phyloP scores from a whole-genome alignment of 1,140 invertebrate species.

The Drosophila lini region DNA sequence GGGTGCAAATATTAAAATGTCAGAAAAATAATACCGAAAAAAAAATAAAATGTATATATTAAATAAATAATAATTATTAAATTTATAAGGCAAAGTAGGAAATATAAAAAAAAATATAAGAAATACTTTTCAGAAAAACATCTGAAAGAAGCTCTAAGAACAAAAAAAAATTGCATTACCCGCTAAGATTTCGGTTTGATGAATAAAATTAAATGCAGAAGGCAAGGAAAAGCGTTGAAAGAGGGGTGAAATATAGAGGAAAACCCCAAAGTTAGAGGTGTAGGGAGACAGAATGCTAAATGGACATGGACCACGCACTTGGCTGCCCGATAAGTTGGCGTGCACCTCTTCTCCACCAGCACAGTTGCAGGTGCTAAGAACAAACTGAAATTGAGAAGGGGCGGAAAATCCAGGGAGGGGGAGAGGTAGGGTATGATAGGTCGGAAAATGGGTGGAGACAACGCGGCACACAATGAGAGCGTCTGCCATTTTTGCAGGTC shows the following conservation, averaged over 20 bases:
- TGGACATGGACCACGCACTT: constrained; percentile 23
- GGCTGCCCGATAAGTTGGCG: constrained; percentile 30
- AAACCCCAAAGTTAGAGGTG: background rate
- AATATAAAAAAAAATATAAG: background rate
- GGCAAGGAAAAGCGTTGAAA: background rate
- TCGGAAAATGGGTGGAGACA: background rate
- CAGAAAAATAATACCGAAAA: constrained; percentile 23
- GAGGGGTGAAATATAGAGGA: background rate
- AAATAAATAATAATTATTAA: background rate
- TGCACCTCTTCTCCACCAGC: background rate
- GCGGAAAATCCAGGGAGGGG: background rate
- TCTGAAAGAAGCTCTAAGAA: background rate
- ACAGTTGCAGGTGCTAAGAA: constrained; percentile 33
- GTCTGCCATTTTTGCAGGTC: constrained; percentile 82
- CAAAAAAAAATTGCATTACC: background rate
- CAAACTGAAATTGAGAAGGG: constrained; percentile 12
- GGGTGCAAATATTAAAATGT: constrained; percentile 21
- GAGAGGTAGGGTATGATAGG: background rate
- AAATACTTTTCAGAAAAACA: background rate
- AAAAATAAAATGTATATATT: constrained; percentile 6
- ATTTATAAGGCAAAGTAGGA: background rate
- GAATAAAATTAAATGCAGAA: constrained; percentile 69
- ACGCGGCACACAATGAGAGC: constrained; percentile 59
- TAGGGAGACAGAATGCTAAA: background rate
- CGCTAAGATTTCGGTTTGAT: constrained; percentile 24